phyloP scores from a whole-genome alignment of 2,888 invertebrate genomes.

The Druceiella hillmani region DNA sequence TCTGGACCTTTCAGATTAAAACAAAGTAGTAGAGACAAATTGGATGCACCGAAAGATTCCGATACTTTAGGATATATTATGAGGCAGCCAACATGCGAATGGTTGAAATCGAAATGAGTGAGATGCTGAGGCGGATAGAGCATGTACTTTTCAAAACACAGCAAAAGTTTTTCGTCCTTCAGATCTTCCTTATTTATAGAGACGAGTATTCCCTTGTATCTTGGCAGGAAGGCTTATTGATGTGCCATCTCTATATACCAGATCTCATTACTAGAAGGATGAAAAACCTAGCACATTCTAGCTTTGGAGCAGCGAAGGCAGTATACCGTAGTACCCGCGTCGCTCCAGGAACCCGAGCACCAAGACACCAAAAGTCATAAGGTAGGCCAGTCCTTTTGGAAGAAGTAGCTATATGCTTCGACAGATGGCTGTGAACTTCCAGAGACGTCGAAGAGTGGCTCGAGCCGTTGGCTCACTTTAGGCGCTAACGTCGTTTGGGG shows the following conservation, averaged over 20 bases:
- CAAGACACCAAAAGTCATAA: no score
- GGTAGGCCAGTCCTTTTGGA: slow-evolving; percentile 8
- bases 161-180: slow-evolving; percentile 30
- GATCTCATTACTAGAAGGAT: slow-evolving; percentile 21
- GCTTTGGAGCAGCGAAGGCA: slow-evolving; percentile 21
- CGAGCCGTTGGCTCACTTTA: slow-evolving; percentile 4
- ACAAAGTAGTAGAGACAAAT: slow-evolving; percentile 21
- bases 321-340: slow-evolving; percentile 21
- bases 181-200: slow-evolving; percentile 32
- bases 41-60: slow-evolving; percentile 25
- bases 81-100: slow-evolving; percentile 27
- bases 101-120: no score
- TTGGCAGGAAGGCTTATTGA: slow-evolving; percentile 20
- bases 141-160: slow-evolving; percentile 32
- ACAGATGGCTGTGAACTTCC: slow-evolving; percentile 22
- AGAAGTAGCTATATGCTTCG: slow-evolving; percentile 15
- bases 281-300: slow-evolving; percentile 21
- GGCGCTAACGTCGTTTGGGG: no score
- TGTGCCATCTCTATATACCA: slow-evolving; percentile 26
- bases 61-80: slow-evolving; percentile 29
- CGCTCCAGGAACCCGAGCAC: no score
- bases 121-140: slow-evolving; percentile 25
- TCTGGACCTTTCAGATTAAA: no score
- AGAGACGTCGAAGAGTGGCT: slow-evolving; percentile 8
- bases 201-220: slow-evolving; percentile 30